A percentile compares a stretch with the other conserved stretches of the same genome.
Evolutionary conservation across 2,113 vertebrate genomes (phyloP).

Genomic region (Phalacrocorax aristotelis): DNA sequence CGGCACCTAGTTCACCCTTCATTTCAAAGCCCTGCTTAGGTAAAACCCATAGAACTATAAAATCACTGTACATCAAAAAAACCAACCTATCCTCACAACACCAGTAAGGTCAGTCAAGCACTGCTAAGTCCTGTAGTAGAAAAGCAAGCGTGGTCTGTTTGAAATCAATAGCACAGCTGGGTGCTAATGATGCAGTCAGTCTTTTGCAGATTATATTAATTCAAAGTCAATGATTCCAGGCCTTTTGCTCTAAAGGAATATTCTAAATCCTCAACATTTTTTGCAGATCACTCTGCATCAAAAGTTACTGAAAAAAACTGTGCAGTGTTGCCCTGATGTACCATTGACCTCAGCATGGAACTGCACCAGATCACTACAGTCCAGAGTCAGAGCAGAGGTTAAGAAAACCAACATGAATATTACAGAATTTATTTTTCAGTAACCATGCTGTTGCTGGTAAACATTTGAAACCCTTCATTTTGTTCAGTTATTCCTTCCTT

Average conservation of each 20-base stretch:
- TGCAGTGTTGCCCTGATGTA: background rate
- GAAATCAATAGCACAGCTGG: background rate
- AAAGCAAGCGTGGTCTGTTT: background rate
- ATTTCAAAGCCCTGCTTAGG: background rate
- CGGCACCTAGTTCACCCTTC: background rate
- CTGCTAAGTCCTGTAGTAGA: background rate
- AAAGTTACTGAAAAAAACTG: background rate
- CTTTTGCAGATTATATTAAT: slow-evolving; percentile 5
- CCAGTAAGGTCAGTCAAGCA: background rate
- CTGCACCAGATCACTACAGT: background rate
- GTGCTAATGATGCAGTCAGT: background rate
- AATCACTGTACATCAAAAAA: background rate
- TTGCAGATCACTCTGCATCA: background rate
- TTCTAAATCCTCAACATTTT: background rate
- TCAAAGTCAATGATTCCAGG: slow-evolving; percentile 2
- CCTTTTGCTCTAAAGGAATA: background rate
- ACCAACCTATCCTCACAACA: too few relatives aligned
- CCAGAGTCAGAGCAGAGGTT: background rate
- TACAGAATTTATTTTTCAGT: background rate
- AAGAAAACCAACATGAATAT: background rate
- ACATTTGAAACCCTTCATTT: background rate
- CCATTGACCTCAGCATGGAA: background rate
- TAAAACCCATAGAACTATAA: background rate
- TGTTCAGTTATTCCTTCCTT: background rate
- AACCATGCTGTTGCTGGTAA: background rate